A percentile compares a stretch with the other conserved stretches of the same genome.
phyloP scores from a whole-genome alignment of 2,113 vertebrate genomes.

The Atherinomorus stipes region DNA sequence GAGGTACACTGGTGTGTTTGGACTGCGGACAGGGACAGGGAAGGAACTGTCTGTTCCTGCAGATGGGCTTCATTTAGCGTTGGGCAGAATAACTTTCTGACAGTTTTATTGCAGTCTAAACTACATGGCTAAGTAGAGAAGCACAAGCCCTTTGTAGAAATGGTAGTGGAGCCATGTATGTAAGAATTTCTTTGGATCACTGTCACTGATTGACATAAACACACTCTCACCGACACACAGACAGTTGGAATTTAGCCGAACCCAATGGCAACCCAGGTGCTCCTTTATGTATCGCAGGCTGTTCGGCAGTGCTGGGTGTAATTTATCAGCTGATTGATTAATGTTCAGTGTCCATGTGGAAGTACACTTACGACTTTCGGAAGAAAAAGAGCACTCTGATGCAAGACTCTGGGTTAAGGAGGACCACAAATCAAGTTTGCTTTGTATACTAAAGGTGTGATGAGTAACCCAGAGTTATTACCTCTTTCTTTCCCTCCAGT shows the following conservation, averaged over 20 bases:
- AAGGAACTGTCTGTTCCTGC: conserved; percentile 63
- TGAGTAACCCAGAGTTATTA: conserved; percentile 49
- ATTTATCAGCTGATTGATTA: conserved; percentile 53
- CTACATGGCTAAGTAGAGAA: conserved; percentile 36
- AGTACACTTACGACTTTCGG: conserved; percentile 20
- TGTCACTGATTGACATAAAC: conserved; percentile 40
- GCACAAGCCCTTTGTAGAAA: conserved; percentile 34
- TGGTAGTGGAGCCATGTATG: conserved; percentile 34
- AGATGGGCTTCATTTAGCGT: conserved; percentile 71
- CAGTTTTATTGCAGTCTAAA: conserved; percentile 56
- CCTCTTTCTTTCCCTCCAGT: conserved; percentile 42
- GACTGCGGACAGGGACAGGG: conserved; percentile 49
- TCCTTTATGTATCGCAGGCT: conserved; percentile 44
- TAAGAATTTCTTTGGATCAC: conserved; percentile 35
- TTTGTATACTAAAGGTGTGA: conserved; percentile 53
- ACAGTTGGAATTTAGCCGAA: conserved; percentile 20
- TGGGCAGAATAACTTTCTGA: conserved; percentile 69
- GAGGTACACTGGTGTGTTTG: conserved; percentile 54
- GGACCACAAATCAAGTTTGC: conserved; percentile 41
- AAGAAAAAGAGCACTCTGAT: conserved; percentile 26
- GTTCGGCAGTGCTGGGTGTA: conserved; percentile 18
- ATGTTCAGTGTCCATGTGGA: conserved; percentile 25
- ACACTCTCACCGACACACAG: conserved; percentile 8
- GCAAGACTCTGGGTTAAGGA: conserved; percentile 27
- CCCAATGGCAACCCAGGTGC: conserved; percentile 32